These are phyloP conservation scores for Temnopleurus reevesii DNA, from an alignment of 53 echinoderm and acorn worm genomes.

Conservation along the genomic window DNA sequence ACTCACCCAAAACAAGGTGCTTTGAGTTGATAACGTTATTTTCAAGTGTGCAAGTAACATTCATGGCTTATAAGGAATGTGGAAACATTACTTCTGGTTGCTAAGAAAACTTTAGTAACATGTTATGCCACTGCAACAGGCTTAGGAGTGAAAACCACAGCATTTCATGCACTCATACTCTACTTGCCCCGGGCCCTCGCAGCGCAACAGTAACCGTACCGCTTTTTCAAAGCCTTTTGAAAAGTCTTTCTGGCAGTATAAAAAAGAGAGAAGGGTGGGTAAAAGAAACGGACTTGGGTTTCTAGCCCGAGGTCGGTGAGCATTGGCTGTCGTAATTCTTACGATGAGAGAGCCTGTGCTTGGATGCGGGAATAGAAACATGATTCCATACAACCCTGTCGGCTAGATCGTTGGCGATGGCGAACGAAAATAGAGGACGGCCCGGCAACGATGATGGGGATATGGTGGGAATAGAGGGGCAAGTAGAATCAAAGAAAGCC, in stretches of 20 bases:
- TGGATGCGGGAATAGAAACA: conserved; percentile 44
- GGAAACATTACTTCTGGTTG: neutral
- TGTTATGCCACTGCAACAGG: conserved; percentile 10
- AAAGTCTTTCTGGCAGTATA: conserved; percentile 26
- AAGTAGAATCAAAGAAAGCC: neutral
- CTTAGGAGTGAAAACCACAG: neutral
- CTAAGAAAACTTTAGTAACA: conserved; percentile 33
- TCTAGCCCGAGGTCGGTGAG: conserved; percentile 38
- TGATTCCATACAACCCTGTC: conserved; percentile 37
- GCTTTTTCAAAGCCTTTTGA: conserved; percentile 46
- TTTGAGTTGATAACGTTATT: too few species aligned
- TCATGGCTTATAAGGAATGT: too few species aligned
- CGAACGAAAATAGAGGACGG: conserved; percentile 39
- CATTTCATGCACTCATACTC: neutral
- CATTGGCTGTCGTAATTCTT: conserved; percentile 48
- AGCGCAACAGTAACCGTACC: conserved; percentile 36
- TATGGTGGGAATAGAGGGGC: conserved; percentile 9
- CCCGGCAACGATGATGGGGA: neutral
- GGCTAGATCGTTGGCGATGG: conserved; percentile 26
- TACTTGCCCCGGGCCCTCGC: conserved; percentile 8
- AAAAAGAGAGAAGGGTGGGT: conserved; percentile 53
- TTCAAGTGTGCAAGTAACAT: too few species aligned
- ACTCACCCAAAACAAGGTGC: too few species aligned
- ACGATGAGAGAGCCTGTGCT: conserved; percentile 52
- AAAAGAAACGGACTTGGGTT: conserved; percentile 54